phyloP scores from a whole-genome alignment of 2,797 vertebrate genomes.

The Oreochromis mossambicus region DNA sequence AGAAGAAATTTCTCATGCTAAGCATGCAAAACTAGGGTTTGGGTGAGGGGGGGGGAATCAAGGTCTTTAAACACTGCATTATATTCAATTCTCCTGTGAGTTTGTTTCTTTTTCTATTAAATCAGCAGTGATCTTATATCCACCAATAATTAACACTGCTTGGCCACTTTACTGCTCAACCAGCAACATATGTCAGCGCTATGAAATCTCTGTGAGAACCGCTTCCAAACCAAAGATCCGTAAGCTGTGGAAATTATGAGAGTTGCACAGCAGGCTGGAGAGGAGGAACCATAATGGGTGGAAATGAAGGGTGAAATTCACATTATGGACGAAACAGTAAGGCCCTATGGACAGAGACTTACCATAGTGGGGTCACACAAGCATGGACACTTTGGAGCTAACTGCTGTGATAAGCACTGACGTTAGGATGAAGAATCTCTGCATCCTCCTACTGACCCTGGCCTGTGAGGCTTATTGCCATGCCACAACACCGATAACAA shows the following conservation, averaged over 20 bases:
- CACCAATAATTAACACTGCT: conserved; percentile 56
- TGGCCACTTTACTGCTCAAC: conserved; percentile 41
- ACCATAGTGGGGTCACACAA: conserved; percentile 39
- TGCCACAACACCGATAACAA: conserved; percentile 44
- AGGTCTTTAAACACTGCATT: conserved; percentile 3
- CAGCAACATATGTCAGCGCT: conserved; percentile 55
- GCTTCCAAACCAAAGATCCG: conserved; percentile 38
- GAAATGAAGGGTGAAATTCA: conserved; percentile 65
- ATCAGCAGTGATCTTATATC: conserved; percentile 5
- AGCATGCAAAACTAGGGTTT: background rate
- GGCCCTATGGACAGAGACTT: conserved; percentile 24
- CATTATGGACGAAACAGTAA: conserved; percentile 47
- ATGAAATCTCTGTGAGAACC: conserved; percentile 32
- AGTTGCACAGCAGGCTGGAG: conserved; percentile 17
- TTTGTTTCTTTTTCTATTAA: conserved; percentile 2
- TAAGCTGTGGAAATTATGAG: conserved; percentile 47
- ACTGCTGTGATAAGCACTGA: conserved; percentile 58
- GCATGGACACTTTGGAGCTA: conserved; percentile 26
- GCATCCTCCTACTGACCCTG: conserved; percentile 40
- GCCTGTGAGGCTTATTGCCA: conserved; percentile 51
- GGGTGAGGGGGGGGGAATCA: background rate
- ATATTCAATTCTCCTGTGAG: background rate
- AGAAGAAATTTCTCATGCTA: background rate
- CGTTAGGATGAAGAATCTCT: conserved; percentile 59
- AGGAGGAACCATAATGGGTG: conserved; percentile 1